Evolutionary conservation across 2,888 invertebrate species (phyloP), one percentile per base, ranked within the genome.

Genomic region (Encarsia formosa): DNA sequence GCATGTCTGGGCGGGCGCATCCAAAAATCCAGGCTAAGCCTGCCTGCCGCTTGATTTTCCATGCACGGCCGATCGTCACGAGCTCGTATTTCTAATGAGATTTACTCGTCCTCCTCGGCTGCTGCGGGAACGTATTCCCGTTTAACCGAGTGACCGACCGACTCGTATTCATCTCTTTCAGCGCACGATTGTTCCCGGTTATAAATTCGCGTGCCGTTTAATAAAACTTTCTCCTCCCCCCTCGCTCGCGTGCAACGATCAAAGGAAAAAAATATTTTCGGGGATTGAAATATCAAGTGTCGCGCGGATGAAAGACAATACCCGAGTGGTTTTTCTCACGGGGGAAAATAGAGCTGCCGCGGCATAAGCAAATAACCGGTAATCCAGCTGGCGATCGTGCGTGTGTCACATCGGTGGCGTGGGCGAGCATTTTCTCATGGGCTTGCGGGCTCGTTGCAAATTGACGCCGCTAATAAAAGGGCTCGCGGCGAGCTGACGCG

Each of bases 321-420:
- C 23, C 9, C 19, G 19, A 35, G 35, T 8, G 18, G 18, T 11
- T 16, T 35, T 15, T 35, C 6, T 31, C 34, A 15, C 4, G 34
- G 2, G 11, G 26, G 26, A 23, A 16, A 26, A 15, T 5, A 11
- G 13, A 20, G 15, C 35, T 44, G 38, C n/a, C 24, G 47, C 46
- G 54, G 56, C 62, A 56, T 60, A 54, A 54, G 63, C 61, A 65
- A 66, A 67, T 65, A 64, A 65, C 59, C 61, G 63, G 62, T 63
- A 62, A 61, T 63, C 49, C 63, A n/a, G n/a, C n/a, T n/a, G n/a
- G n/a, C n/a, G n/a, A n/a, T n/a, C n/a, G n/a, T n/a, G n/a, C n/a
- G 60, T 60, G 62, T 61, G 63, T 66, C 64, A 59, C 62, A 61
- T 59, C 59, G 49, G 32, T 35, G 41, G 43, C 44, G 29, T 31